Evolutionary conservation across 2,113 vertebrate species (phyloP), one percentile per base, ranked within the genome.

Genomic region (Oostethus manadensis): DNA sequence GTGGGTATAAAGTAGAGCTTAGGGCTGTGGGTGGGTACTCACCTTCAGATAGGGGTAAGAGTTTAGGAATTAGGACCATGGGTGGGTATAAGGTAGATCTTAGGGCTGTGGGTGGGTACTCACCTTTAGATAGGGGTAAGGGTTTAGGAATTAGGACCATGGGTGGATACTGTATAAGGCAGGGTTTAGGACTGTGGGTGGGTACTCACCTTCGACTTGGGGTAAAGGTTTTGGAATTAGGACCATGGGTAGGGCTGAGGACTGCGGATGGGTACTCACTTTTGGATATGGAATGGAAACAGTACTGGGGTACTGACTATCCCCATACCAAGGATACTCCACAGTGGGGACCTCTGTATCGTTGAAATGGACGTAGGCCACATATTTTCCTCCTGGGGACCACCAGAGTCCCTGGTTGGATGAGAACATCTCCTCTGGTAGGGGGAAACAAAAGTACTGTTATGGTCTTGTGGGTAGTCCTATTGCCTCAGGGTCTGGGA

Each of bases 341-440:
- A 98, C 98, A 51, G 65, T 73, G 66, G 92, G 92, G 70, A 98
- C 94, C 11, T 77, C 68, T 0, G 90, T 92, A 76, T 98, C 96
- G 66, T 99, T 97, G 84, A 95, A 94, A 66, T 94, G 78, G 20
- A 86, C 87, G 2, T 93, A 99, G 11, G 96, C 94, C 86, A 99
- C 71, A 55, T 90, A 91, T 60, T 66, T 92, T 65, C 91, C 93
- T 68, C 84, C 90, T 54, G 95, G 93, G 73, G 96, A 98, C 95
- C 95, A 99, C 95, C 95, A 99, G 21, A 98, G 68, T 43, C 91
- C 94, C 56, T 91, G 88, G 74, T 83, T 91, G 72, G 90, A 87
- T 3, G 92, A 94, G 61, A 97, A 92, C 94, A 98, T 96, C 88
- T 97, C 95, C 93, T 99, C 97, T 99, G 79, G 73, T 81, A 58